These are phyloP conservation scores for Yponomeuta malinellus DNA, from an alignment of 2,888 invertebrate species.

Conservation along the genomic window DNA sequence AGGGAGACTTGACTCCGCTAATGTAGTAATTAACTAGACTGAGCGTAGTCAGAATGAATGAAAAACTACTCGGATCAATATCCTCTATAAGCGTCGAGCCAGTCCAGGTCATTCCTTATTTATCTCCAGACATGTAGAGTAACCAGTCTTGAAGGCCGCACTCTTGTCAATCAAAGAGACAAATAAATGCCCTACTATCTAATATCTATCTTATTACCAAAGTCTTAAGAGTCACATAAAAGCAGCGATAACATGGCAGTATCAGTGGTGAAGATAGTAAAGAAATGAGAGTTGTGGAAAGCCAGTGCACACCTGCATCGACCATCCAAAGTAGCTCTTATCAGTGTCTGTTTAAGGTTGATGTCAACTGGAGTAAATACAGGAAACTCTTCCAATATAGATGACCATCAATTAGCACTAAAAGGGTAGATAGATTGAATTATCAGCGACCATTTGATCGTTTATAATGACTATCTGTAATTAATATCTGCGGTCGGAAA, in stretches of 20 bases:
- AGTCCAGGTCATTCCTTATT: slow-evolving; percentile 6
- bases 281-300: slow-evolving; percentile 18
- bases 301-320: slow-evolving; percentile 4
- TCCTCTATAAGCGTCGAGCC: background rate
- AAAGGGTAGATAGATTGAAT: slow-evolving; percentile 11
- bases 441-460: slow-evolving; percentile 3
- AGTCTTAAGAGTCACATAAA: background rate
- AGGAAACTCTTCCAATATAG: slow-evolving; percentile 11
- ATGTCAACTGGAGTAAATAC: background rate
- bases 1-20: background rate
- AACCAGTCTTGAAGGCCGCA: slow-evolving; percentile 9
- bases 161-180: slow-evolving; percentile 12
- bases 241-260: slow-evolving; percentile 2
- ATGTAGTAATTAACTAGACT: background rate
- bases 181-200: background rate
- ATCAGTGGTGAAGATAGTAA: background rate
- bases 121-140: slow-evolving; percentile 8
- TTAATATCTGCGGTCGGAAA: background rate
- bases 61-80: slow-evolving; percentile 11
- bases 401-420: background rate
- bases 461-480: background rate
- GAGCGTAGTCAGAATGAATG: background rate
- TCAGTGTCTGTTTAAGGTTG: background rate
- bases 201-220: background rate
- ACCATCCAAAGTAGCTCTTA: background rate